A percentile compares a stretch with the other conserved stretches of the same genome.
These are phyloP conservation scores for Adineta ricciae DNA, from an alignment of 2,888 invertebrate species.

Conservation along the genomic window DNA sequence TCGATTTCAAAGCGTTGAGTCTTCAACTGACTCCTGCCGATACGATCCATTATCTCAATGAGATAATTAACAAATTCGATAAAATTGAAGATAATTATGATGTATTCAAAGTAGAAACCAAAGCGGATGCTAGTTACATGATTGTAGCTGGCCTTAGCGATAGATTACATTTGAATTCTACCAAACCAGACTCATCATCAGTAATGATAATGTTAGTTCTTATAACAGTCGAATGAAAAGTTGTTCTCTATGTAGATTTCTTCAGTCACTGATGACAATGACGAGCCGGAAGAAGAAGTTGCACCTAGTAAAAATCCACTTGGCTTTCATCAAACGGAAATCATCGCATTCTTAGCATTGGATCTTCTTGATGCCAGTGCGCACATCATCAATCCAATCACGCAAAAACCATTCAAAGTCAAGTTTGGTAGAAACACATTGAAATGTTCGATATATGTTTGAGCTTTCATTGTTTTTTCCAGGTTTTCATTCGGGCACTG, in stretches of 20 bases:
- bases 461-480: neutral
- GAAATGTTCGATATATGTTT: neutral
- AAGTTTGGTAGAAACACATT: neutral
- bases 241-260: no score
- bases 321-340: neutral
- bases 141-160: conserved; percentile 76
- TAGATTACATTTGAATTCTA: neutral
- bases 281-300: neutral
- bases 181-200: neutral
- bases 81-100: neutral
- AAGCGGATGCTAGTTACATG: conserved; percentile 77
- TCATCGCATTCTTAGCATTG: neutral
- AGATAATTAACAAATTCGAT: neutral
- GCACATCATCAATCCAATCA: neutral
- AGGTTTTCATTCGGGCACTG: conserved; percentile 30
- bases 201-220: neutral
- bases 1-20: neutral
- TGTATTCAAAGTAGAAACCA: conserved; percentile 59
- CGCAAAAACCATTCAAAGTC: neutral
- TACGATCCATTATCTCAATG: neutral
- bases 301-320: neutral
- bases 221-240: no score
- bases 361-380: neutral
- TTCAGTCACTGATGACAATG: neutral
- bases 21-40: neutral